Evolutionary conservation across 2,888 invertebrate species (phyloP).

Genomic region (Euclidia mi): DNA sequence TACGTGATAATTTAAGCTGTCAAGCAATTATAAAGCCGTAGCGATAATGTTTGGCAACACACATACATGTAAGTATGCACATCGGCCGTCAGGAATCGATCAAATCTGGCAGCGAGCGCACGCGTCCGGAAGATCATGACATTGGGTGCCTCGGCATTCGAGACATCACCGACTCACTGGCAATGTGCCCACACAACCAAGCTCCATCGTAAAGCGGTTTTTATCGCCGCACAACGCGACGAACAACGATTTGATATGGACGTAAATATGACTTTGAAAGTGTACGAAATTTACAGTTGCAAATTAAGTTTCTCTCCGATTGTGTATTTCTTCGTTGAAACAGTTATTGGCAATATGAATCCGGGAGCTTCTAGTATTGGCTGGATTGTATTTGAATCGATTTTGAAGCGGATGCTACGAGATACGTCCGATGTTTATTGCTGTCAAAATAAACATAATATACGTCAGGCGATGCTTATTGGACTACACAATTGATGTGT

Average conservation of each 20-base stretch:
- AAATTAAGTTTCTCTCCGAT: background rate
- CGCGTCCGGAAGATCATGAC: conserved; percentile 60
- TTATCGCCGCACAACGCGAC: conserved; percentile 52
- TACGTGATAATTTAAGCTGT: conserved; percentile 11
- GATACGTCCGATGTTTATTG: background rate
- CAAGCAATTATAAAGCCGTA: conserved; percentile 33
- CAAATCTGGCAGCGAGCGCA: conserved; percentile 48
- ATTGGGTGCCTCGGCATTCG: conserved; percentile 55
- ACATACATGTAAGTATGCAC: conserved; percentile 38
- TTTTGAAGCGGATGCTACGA: conserved; percentile 20
- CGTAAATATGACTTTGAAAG: conserved; percentile 36
- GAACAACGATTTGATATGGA: conserved; percentile 52
- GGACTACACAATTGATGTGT: no score
- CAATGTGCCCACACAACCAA: conserved; percentile 52
- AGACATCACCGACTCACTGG: conserved; percentile 48
- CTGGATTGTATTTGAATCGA: conserved; percentile 16
- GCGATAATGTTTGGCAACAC: conserved; percentile 30
- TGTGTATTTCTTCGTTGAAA: no score
- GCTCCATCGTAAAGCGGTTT: conserved; percentile 56
- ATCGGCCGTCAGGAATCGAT: conserved; percentile 50
- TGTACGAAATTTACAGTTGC: background rate
- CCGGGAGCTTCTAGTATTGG: background rate
- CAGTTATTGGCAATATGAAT: no score
- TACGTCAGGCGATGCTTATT: no score
- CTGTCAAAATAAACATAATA: background rate